Evolutionary conservation across 2,888 invertebrate genomes (phyloP), one percentile per base, ranked within the genome.

Genomic region (Oxytorus armatus): DNA sequence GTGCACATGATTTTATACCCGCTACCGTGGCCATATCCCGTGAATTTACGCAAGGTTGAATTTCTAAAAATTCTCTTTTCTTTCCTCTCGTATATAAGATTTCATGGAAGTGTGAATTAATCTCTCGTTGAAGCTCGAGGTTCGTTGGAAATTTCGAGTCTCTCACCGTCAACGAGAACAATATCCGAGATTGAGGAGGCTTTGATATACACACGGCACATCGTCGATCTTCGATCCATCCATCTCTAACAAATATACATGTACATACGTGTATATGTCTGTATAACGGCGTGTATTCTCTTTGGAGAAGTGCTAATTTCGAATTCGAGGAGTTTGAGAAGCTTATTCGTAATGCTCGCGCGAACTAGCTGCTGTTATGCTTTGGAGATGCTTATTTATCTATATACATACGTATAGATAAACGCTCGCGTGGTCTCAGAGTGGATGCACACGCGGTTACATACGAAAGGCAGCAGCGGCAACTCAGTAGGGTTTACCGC

Each of bases 381-480:
- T 47, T 7, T 42, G 21, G 33, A 36, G 68, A 18, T 73, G 36
- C 61, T 74, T 63, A 68, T 69, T 29, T 44, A 55, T 55, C 18
- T 36, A 25, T 36, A 33, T 59, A 16, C 18, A 47, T 16, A 36
- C 4, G 14, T 29, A 29, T 23, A 14, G 11, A 65, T 16, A 16
- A 8, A 11, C 29, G 55, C 44, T n/a, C 25, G 49, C 29, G 36
- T 47, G 61, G 44, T 74, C 51, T 66, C 44, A 16, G 65, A 44
- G 70, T 59, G 70, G 66, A 79, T 76, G 66, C 70, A 79, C 63
- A 70, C 59, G 51, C 53, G 70, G 77, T 77, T 69, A 76, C 59
- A 59, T 55, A 44, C 44, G 63, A 70, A 55, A 69, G 57, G 66
- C 51, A 63, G 47, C 36, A 55, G 61, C 78, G 49, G 61, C 78